phyloP scores from a whole-genome alignment of 2,797 vertebrate genomes.

The Semaprochilodus insignis region DNA sequence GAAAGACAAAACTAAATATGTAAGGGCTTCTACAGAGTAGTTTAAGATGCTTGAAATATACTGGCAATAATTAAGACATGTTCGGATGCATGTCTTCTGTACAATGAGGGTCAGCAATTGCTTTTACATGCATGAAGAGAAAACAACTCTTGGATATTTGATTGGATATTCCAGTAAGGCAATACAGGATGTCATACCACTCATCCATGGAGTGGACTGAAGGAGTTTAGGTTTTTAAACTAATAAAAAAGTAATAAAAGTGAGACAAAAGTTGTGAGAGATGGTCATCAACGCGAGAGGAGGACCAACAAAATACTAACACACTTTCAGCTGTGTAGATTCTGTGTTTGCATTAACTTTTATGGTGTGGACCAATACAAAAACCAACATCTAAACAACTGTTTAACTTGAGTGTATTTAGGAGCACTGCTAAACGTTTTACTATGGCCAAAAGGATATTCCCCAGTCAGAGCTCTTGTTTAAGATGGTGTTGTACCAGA shows the following conservation, averaged over 20 bases:
- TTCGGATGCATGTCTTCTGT: neutral
- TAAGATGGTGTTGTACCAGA: slow-evolving; percentile 95
- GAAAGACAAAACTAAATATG: slow-evolving; percentile 40
- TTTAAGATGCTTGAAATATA: neutral
- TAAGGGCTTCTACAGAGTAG: neutral
- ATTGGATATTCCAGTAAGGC: no score
- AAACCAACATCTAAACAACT: no score
- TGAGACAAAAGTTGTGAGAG: neutral
- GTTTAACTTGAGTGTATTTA: no score
- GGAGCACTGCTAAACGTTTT: no score
- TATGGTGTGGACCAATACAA: no score
- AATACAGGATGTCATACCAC: neutral
- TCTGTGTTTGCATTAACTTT: neutral
- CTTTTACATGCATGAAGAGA: neutral
- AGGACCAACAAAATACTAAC: neutral
- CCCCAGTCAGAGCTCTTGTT: slow-evolving; percentile 98
- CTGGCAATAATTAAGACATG: neutral
- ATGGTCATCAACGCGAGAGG: neutral
- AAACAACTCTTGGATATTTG: neutral
- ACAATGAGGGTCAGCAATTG: neutral
- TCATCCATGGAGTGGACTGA: neutral
- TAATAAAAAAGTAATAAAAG: neutral
- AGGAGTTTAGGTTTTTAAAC: neutral
- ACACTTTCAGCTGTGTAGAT: neutral
- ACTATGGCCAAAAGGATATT: slow-evolving; percentile 87